Conservation (phyloP, 1,140 invertebrate genomes). For the Carposina sasakii region DNA sequence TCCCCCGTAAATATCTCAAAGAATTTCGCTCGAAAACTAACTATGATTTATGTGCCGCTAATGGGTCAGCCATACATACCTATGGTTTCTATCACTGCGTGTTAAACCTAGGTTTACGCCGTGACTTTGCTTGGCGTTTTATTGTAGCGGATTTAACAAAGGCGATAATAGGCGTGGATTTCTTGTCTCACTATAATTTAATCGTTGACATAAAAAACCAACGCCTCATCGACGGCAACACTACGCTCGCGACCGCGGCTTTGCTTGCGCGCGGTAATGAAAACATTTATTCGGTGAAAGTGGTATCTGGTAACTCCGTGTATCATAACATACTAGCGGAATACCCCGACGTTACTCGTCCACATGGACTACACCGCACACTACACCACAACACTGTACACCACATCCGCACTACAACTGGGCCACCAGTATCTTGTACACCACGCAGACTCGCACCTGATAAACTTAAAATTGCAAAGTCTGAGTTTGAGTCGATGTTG, state of each 20-base stretch:
- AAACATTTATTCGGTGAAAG: constrained; percentile 16
- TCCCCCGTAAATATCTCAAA: background rate
- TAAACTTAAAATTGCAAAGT: too few species aligned
- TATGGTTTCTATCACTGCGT: background rate
- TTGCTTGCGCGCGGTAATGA: background rate
- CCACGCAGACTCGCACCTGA: too few species aligned
- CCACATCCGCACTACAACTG: too few species aligned
- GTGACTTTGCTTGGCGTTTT: constrained; percentile 5
- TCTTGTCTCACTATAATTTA: background rate
- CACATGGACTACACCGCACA: background rate
- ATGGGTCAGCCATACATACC: background rate
- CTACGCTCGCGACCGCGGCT: background rate
- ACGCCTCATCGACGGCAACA: constrained; percentile 4
- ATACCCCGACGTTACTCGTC: background rate
- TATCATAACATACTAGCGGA: background rate
- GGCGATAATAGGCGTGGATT: constrained; percentile 4
- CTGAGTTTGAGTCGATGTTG: too few species aligned
- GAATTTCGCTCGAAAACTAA: background rate
- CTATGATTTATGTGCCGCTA: constrained; percentile 4
- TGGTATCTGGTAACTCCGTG: background rate
- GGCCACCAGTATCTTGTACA: too few species aligned
- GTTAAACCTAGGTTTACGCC: constrained; percentile 3
- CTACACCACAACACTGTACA: background rate
- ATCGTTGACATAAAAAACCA: background rate
- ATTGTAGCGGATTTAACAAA: constrained; percentile 8